Evolutionary conservation across 2,113 vertebrate species (phyloP).

Genomic region (Aphyosemion australe): DNA sequence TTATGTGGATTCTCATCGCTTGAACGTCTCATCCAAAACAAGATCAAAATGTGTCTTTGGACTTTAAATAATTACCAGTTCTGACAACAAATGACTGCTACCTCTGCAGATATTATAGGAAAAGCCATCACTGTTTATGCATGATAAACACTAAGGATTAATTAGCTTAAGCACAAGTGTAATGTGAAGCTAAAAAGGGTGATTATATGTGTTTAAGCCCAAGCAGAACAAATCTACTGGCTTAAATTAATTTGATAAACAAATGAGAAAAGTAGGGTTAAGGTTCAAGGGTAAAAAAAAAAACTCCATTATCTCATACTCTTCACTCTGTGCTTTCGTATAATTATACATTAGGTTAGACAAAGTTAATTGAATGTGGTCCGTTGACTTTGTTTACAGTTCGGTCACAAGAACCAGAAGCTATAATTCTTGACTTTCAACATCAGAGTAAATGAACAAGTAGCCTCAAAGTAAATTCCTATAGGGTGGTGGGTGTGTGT

Average conservation of each 20-base stretch:
- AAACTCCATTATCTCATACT: constrained; percentile 57
- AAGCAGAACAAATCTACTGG: constrained; percentile 65
- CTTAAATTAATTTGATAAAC: constrained; percentile 78
- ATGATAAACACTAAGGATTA: constrained; percentile 74
- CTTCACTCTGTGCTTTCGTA: constrained; percentile 56
- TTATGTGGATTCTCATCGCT: neutral
- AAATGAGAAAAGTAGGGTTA: constrained; percentile 67
- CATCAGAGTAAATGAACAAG: constrained; percentile 48
- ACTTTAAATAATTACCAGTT: constrained; percentile 45
- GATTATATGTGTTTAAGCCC: constrained; percentile 74
- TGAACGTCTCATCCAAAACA: neutral
- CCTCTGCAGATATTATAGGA: constrained; percentile 47
- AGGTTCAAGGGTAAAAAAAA: constrained; percentile 70
- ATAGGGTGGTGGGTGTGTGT: neutral
- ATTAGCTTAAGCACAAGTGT: constrained; percentile 75
- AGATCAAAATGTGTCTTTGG: constrained; percentile 9
- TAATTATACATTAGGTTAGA: constrained; percentile 72
- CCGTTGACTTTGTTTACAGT: constrained; percentile 70
- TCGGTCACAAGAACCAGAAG: constrained; percentile 54
- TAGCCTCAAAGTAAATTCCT: constrained; percentile 46
- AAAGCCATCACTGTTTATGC: constrained; percentile 65
- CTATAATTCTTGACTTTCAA: constrained; percentile 64
- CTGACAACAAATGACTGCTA: constrained; percentile 26
- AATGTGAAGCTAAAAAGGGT: constrained; percentile 73
- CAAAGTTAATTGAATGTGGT: constrained; percentile 70